These are phyloP conservation scores for Gobio occitaniae DNA, from an alignment of 2,797 vertebrate genomes.

Conservation along the genomic window DNA sequence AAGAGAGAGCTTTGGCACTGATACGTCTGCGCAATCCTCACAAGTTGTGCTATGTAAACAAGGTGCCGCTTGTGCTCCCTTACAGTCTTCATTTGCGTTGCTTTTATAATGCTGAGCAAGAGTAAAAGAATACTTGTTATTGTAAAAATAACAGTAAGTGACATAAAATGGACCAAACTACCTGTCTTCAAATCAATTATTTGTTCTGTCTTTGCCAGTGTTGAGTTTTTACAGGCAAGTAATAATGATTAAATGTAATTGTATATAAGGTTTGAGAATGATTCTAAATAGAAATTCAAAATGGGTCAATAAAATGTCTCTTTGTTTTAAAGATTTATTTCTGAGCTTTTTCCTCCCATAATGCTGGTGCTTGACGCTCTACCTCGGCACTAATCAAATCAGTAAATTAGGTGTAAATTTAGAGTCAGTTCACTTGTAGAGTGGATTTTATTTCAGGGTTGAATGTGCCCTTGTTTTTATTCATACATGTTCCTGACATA, in stretches of 20 bases:
- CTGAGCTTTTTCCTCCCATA: conserved; percentile 10
- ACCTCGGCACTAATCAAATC: not conserved
- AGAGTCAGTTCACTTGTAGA: not conserved
- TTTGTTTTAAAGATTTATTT: conserved; percentile 70
- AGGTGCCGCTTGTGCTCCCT: not conserved
- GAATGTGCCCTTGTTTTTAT: not conserved
- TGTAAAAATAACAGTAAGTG: conserved; percentile 1
- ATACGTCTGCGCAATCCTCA: not conserved
- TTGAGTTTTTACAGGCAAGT: conserved; percentile 68
- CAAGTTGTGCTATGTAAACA: not conserved
- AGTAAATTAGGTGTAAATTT: not conserved
- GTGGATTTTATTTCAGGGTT: not conserved
- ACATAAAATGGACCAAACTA: conserved; percentile 28
- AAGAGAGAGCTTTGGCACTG: conserved; percentile 10
- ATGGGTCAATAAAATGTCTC: conserved; percentile 72
- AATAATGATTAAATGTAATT: conserved; percentile 57
- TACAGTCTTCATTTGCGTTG: not conserved
- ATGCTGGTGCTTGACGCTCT: not conserved
- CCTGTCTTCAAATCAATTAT: conserved; percentile 63
- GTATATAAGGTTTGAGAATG: conserved; percentile 71
- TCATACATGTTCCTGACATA: not conserved
- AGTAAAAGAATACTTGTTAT: conserved; percentile 32
- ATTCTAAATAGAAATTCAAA: conserved; percentile 63
- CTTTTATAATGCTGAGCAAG: conserved; percentile 39
- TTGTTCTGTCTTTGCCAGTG: conserved; percentile 57